phyloP scores from a whole-genome alignment of 1,140 invertebrate genomes.

The Drosophila equinoxialis region DNA sequence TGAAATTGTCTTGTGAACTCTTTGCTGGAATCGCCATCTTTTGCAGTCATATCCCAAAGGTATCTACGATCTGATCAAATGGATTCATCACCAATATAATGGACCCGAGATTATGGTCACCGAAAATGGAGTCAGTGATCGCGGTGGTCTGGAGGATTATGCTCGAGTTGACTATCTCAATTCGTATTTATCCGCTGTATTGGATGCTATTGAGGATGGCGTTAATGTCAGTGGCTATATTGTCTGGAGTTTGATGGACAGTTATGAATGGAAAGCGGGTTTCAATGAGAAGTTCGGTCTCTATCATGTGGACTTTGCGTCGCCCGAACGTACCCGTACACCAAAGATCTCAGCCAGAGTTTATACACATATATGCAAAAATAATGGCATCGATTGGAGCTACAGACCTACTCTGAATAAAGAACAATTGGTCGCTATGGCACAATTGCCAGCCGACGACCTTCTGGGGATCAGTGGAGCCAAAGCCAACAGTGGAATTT shows the following conservation, averaged over 20 bases:
- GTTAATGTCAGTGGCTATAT: slow-evolving; percentile 89
- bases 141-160: slow-evolving; percentile 84
- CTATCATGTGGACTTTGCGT: slow-evolving; percentile 89
- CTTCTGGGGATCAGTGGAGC: slow-evolving; percentile 6
- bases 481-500: not conserved
- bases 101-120: slow-evolving; percentile 88
- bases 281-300: slow-evolving; percentile 89
- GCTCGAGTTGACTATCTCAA: slow-evolving; percentile 86
- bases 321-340: slow-evolving; percentile 86
- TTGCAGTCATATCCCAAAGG: slow-evolving; percentile 87
- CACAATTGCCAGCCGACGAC: slow-evolving; percentile 58
- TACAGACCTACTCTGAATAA: slow-evolving; percentile 79
- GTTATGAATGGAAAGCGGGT: slow-evolving; percentile 89
- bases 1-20: not conserved
- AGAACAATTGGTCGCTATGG: slow-evolving; percentile 55
- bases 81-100: slow-evolving; percentile 88
- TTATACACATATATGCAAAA: slow-evolving; percentile 85
- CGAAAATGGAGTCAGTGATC: slow-evolving; percentile 87
- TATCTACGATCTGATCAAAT: slow-evolving; percentile 87
- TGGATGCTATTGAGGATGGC: slow-evolving; percentile 87
- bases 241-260: slow-evolving; percentile 90
- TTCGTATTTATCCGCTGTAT: slow-evolving; percentile 86
- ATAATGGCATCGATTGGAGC: slow-evolving; percentile 82
- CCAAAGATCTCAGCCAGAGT: slow-evolving; percentile 88
- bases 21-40: slow-evolving; percentile 24